Evolutionary conservation across 2,888 invertebrate genomes (phyloP).

Genomic region (Scaptomyza reducta): DNA sequence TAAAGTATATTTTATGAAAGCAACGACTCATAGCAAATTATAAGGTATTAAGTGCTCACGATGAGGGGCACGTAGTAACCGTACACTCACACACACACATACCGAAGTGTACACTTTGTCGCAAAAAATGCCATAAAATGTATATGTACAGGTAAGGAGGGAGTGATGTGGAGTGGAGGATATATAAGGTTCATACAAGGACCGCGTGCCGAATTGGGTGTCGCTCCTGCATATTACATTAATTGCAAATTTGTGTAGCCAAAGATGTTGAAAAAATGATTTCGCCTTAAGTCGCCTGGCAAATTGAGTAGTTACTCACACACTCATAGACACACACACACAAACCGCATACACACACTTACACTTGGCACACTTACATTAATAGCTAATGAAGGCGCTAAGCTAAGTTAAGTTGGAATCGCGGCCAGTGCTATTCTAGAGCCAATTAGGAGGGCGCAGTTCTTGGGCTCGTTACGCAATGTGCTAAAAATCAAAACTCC

Average conservation of each 20-base stretch:
- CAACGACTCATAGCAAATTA: constrained; percentile 76
- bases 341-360: constrained; percentile 5
- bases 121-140: constrained; percentile 59
- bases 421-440: constrained; percentile 29
- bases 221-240: constrained; percentile 65
- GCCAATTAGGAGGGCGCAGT: constrained; percentile 70
- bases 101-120: constrained; percentile 42
- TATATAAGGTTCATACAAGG: constrained; percentile 1
- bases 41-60: constrained; percentile 76
- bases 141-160: constrained; percentile 24
- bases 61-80: constrained; percentile 60
- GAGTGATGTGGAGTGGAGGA: background rate
- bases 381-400: constrained; percentile 70
- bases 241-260: constrained; percentile 74
- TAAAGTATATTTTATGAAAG: constrained; percentile 78
- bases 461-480: constrained; percentile 74
- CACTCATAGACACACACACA: constrained; percentile 13
- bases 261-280: constrained; percentile 66
- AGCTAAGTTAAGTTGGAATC: constrained; percentile 48
- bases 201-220: constrained; percentile 24
- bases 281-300: constrained; percentile 69
- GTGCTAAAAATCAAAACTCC: constrained; percentile 78
- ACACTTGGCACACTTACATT: constrained; percentile 10
- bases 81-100: constrained; percentile 13
- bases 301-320: constrained; percentile 73